phyloP scores from a whole-genome alignment of 1,140 invertebrate species.

The Calephelis nemesis region DNA sequence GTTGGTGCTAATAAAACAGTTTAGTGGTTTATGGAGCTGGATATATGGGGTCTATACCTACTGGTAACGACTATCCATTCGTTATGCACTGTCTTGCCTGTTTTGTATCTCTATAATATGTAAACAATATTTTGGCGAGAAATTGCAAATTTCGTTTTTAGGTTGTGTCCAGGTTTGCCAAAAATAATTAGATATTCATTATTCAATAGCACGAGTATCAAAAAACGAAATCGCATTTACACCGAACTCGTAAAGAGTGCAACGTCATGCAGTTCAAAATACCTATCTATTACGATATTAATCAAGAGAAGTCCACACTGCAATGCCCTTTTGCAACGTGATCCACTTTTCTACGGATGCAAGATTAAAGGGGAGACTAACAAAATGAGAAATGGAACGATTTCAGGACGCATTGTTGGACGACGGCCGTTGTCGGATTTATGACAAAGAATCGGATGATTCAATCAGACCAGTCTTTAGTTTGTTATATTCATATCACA shows the following conservation, averaged over 20 bases:
- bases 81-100: too few relatives aligned
- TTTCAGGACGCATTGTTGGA: constrained; percentile 76
- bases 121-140: too few relatives aligned
- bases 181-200: too few relatives aligned
- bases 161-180: too few relatives aligned
- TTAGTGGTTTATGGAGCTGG: too few relatives aligned
- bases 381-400: constrained; percentile 79
- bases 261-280: constrained; percentile 6
- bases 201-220: too few relatives aligned
- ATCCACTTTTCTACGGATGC: constrained; percentile 78
- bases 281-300: constrained; percentile 65
- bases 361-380: constrained; percentile 78
- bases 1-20: too few relatives aligned
- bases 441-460: constrained; percentile 79
- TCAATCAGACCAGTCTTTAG: constrained; percentile 75
- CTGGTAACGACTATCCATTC: too few relatives aligned
- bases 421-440: constrained; percentile 74
- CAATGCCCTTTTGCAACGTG: constrained; percentile 74
- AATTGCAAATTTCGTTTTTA: too few relatives aligned
- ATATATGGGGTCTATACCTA: too few relatives aligned
- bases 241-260: neutral
- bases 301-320: constrained; percentile 70
- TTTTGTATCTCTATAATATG: too few relatives aligned
- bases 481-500: constrained; percentile 75
- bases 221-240: neutral